A percentile compares a stretch with the other conserved stretches of the same genome.
These are phyloP conservation scores for Halictus rubicundus DNA, from an alignment of 1,140 invertebrate species.

Conservation along the genomic window DNA sequence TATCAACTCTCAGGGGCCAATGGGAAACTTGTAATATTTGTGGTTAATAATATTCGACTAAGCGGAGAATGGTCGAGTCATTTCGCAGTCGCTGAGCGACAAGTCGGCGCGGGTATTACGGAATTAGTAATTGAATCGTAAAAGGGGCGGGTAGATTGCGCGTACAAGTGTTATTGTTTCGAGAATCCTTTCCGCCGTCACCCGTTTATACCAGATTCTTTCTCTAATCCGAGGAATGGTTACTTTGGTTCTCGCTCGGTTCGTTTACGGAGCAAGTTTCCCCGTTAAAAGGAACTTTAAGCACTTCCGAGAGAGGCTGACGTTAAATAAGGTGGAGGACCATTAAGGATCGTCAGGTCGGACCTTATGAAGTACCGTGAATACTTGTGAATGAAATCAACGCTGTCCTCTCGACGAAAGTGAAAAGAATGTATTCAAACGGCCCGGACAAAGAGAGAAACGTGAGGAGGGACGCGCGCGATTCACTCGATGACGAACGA, in stretches of 20 bases:
- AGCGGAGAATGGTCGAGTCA: no score
- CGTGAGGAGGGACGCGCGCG: background rate
- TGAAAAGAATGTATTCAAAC: constrained; percentile 39
- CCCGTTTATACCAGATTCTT: constrained; percentile 16
- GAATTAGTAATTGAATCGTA: constrained; percentile 8
- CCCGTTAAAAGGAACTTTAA: constrained; percentile 48
- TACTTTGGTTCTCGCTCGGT: constrained; percentile 34
- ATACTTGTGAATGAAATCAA: constrained; percentile 34
- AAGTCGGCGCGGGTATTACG: background rate
- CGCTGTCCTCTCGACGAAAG: constrained; percentile 10
- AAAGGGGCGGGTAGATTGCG: background rate
- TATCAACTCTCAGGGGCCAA: no score
- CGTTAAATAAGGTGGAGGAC: constrained; percentile 48
- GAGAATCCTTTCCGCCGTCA: background rate
- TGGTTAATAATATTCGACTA: no score
- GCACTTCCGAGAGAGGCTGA: constrained; percentile 31
- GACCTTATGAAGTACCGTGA: constrained; percentile 41
- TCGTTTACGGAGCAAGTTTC: constrained; percentile 42
- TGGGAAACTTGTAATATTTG: no score
- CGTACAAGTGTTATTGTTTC: constrained; percentile 24
- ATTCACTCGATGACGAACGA: constrained; percentile 18
- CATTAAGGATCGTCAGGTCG: constrained; percentile 42
- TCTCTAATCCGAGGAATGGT: constrained; percentile 26
- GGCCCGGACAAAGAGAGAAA: constrained; percentile 1
- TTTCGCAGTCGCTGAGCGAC: no score